A percentile compares a stretch with the other conserved stretches of the same genome.
phyloP scores from a whole-genome alignment of 2,113 vertebrate species.

The Oncorhynchus keta region DNA sequence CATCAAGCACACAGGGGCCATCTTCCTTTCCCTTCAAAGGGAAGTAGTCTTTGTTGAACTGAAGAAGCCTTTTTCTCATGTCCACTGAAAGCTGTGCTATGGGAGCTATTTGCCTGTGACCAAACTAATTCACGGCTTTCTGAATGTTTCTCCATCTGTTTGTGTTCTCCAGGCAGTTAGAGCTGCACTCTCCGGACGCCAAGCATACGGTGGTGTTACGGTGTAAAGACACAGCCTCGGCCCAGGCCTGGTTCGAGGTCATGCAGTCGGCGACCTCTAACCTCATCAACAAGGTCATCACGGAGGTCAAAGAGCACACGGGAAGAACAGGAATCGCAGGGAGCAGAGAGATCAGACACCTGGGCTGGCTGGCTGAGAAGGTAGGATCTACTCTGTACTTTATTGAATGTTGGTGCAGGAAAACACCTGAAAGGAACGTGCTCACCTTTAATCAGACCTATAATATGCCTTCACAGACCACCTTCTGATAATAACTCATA shows the following conservation, averaged over 20 bases:
- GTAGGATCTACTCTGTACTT: conserved; percentile 46
- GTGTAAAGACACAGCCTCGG: conserved; percentile 84
- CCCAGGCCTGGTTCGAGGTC: conserved; percentile 90
- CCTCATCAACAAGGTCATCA: conserved; percentile 77
- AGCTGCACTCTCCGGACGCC: conserved; percentile 93
- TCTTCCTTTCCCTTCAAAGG: no score
- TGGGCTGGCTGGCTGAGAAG: conserved; percentile 97
- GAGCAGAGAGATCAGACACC: conserved; percentile 87
- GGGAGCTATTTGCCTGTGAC: no score
- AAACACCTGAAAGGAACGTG: no score
- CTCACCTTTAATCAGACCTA: no score
- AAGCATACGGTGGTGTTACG: conserved; percentile 90
- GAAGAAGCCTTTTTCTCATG: no score
- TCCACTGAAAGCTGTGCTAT: no score
- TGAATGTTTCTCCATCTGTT: background rate
- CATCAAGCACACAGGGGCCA: no score
- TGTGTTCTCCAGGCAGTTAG: conserved; percentile 81
- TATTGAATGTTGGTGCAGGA: conserved; percentile 7
- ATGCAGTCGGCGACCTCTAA: conserved; percentile 79
- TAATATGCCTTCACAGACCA: no score
- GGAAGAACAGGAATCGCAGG: conserved; percentile 83
- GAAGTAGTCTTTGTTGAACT: no score
- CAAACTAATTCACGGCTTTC: background rate
- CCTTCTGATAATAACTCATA: background rate
- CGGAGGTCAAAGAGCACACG: conserved; percentile 86